phyloP scores from a whole-genome alignment of 2,888 invertebrate species.

The Lasioglossum figueresi region DNA sequence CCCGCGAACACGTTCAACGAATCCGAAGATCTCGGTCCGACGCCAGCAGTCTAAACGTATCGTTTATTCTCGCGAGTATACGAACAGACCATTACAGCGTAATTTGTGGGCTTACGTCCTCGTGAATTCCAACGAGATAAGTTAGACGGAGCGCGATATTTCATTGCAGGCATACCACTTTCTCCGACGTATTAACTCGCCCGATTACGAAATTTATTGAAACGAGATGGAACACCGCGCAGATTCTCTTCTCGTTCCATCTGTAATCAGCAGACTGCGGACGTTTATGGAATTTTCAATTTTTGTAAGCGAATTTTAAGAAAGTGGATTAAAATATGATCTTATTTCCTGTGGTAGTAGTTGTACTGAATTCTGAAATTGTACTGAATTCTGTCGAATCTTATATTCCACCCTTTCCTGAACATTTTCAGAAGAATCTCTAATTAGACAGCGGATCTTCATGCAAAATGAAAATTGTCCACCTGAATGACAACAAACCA shows the following conservation, averaged over 20 bases:
- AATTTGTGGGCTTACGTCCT: constrained; percentile 12
- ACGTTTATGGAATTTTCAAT: too few relatives aligned
- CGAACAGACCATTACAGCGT: constrained; percentile 6
- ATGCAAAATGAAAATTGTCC: too few relatives aligned
- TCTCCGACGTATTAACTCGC: background rate
- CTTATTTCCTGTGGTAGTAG: too few relatives aligned
- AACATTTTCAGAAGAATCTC: too few relatives aligned
- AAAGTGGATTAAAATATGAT: too few relatives aligned
- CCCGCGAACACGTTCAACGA: background rate
- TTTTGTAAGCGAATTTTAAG: too few relatives aligned
- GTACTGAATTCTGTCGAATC: too few relatives aligned
- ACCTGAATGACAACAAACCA: too few relatives aligned
- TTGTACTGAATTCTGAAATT: too few relatives aligned
- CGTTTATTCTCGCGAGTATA: background rate
- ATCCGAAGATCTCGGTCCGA: background rate
- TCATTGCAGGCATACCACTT: constrained; percentile 6
- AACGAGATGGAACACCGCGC: background rate
- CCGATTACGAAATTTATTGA: constrained; percentile 9
- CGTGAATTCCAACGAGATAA: constrained; percentile 1
- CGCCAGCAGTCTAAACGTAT: background rate
- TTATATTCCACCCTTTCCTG: too few relatives aligned
- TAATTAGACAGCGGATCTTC: too few relatives aligned
- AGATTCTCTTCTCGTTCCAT: background rate
- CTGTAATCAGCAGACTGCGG: too few relatives aligned
- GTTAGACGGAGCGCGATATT: background rate